Evolutionary conservation across 92 coral and sea anemone genomes (phyloP), one percentile per base, ranked within the genome.

Genomic region (Epizoanthus rinbou): DNA sequence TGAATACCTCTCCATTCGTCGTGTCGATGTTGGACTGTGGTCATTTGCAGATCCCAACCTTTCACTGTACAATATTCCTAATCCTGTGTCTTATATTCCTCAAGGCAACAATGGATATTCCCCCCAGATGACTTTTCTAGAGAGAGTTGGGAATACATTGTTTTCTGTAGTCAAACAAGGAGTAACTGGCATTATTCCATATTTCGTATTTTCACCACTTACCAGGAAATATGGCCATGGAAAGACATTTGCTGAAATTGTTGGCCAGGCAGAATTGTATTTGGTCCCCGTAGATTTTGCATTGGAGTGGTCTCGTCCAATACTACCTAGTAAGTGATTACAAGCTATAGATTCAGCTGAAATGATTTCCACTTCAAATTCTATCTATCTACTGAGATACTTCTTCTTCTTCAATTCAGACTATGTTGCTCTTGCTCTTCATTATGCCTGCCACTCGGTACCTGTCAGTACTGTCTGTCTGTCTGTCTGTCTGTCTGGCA

Each of bases 241-340:
- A 19, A 72, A 72, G 54, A n/a, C 76, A 8, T 41, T 5, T 11
- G 28, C 24, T 18, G 11, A 50, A 8, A 72, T 72, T 6, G 54
- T 72, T 41, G 58, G 59, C 45, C 57, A 72, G 45, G 76, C 59
- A 43, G 58, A 72, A 25, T 37, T 72, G 53, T 53, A 45, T 1
- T 31, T 72, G 53, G 76, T 72, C 8, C 76, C 76, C 22, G 54
- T 54, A n/a, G 76, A 72, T 25, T 72, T 72, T 23, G 76, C 59
- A 10, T 72, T 72, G 76, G 76, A 72, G 25, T 72, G 76, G 76
- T 3, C 76, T 11, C 59, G 76, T 39, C 76, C 76, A 18, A 19
- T 72, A 13, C 54, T 72, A 2, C 76, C 76, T 7, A 45, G 76
- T 72, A 47, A 72, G 60, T 72, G 17, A 69, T 28, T 8, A 22